phyloP scores from a whole-genome alignment of 2,797 vertebrate genomes.

The Amazonetta brasiliensis region DNA sequence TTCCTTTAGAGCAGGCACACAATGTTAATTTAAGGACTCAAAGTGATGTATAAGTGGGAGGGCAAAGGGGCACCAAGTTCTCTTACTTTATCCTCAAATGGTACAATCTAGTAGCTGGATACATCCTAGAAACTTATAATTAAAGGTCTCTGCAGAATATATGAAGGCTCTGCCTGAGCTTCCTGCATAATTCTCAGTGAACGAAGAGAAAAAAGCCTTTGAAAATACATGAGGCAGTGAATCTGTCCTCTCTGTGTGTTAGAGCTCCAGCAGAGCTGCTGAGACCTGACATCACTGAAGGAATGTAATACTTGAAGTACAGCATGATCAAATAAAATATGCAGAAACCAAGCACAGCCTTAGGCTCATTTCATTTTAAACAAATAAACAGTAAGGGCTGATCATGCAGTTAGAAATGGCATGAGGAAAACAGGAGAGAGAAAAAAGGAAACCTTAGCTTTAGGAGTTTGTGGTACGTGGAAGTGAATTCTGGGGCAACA shows the following conservation, averaged over 20 bases:
- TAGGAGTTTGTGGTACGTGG: background rate
- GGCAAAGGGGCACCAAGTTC: background rate
- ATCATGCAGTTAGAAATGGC: background rate
- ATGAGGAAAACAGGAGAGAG: background rate
- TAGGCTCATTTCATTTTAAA: constrained; percentile 34
- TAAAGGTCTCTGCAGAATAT: constrained; percentile 40
- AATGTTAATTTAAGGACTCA: background rate
- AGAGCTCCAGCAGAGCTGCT: constrained; percentile 38
- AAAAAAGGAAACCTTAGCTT: background rate
- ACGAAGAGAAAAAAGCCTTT: constrained; percentile 42
- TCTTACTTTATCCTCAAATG: background rate
- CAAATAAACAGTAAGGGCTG: background rate
- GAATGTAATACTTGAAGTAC: constrained; percentile 5
- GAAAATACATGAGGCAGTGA: constrained; percentile 14
- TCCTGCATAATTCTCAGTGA: constrained; percentile 55
- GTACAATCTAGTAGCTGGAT: background rate
- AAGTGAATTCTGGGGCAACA: background rate
- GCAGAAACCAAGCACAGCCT: constrained; percentile 27
- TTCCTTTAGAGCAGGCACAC: background rate
- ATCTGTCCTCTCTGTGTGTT: constrained; percentile 10
- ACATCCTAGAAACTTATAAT: constrained; percentile 32
- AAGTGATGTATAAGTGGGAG: background rate
- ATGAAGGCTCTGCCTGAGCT: constrained; percentile 27
- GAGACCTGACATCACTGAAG: background rate
- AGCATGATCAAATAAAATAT: constrained; percentile 54